Evolutionary conservation across 2,888 invertebrate genomes (phyloP).

Genomic region (Iselma pallidipennis): DNA sequence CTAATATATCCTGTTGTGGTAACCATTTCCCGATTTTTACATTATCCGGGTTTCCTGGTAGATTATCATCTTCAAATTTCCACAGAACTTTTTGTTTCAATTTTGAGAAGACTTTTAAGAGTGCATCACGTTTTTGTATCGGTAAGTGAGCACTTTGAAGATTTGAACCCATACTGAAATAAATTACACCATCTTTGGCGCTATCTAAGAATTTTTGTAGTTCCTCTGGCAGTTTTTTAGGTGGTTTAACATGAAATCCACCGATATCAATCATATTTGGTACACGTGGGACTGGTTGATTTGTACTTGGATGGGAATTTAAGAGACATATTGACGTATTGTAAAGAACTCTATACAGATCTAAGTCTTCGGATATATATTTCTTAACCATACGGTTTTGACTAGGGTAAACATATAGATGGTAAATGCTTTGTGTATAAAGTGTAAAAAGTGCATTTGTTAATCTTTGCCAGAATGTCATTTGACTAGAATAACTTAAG

Average conservation of each 20-base stretch:
- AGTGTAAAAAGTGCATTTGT: conserved; percentile 51
- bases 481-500: conserved; percentile 49
- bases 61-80: conserved; percentile 66
- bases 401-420: conserved; percentile 17
- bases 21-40: conserved; percentile 50
- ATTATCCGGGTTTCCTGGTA: conserved; percentile 46
- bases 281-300: conserved; percentile 56
- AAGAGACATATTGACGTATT: conserved; percentile 41
- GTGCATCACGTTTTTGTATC: conserved; percentile 56
- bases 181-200: conserved; percentile 60
- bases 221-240: conserved; percentile 48
- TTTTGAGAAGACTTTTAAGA: conserved; percentile 62
- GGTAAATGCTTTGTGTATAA: background rate
- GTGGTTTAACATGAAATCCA: conserved; percentile 56
- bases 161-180: conserved; percentile 65
- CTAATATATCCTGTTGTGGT: conserved; percentile 45
- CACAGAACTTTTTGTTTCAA: conserved; percentile 67
- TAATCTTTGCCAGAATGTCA: conserved; percentile 60
- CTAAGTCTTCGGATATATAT: conserved; percentile 38
- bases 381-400: conserved; percentile 38
- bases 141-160: conserved; percentile 62
- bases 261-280: conserved; percentile 63
- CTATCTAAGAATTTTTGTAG: conserved; percentile 59
- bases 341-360: conserved; percentile 36
- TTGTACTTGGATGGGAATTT: conserved; percentile 58